Base-by-base conservation (phyloP, 2,797 vertebrate species). In the Arctocebus calabarensis region DNA sequence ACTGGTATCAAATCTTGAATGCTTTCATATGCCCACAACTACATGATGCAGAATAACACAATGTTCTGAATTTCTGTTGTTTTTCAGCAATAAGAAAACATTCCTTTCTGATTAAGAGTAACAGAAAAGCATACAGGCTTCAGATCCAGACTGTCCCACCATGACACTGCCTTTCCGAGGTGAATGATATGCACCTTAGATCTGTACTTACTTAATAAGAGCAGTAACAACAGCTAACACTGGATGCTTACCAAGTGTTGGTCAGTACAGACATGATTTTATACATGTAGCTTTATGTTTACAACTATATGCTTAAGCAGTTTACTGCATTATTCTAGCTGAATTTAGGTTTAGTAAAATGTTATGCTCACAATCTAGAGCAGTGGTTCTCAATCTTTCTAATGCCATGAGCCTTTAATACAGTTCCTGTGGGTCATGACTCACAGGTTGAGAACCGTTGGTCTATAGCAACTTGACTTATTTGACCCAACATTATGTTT, bases 1-100 rank as follows among this genome's bases (percentile, higher is more conserved):
- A 64, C 12, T 88, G 6, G 32, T 23, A 85, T 48, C 62, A 93
- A 90, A 88, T n/a, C 66, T 89, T 87, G 29, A 87, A 62, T 32
- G 45, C 61, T 84, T 88, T 94, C 85, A 79, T 27, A 90, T 22
- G 59, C 84, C 55, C 37, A 68, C 8, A 91, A 2, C 25, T 25
- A 34, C 23, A n/a, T 14, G 17, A n/a, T n/a, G 29, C 62, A 66
- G 62, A 48, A 55, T 9, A 62, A 37, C 9, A 40, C 25, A 70
- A 64, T 5, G 2, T n/a, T 84, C 37, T 73, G 34, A 94, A 61
- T 2, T 71, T 48, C 4, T 85, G 45, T 22, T 59, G 55, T 61
- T 48, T 87, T 59, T 37, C 25, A 90, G 29, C 20, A 74, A 55
- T 32, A 52, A 90, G n/a, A 40, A 62, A 57, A 64, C 19, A 3